A percentile compares a stretch with the other conserved stretches of the same genome.
These are phyloP conservation scores for Semnopithecus entellus DNA, from an alignment of 2,113 vertebrate species.

Conservation along the genomic window DNA sequence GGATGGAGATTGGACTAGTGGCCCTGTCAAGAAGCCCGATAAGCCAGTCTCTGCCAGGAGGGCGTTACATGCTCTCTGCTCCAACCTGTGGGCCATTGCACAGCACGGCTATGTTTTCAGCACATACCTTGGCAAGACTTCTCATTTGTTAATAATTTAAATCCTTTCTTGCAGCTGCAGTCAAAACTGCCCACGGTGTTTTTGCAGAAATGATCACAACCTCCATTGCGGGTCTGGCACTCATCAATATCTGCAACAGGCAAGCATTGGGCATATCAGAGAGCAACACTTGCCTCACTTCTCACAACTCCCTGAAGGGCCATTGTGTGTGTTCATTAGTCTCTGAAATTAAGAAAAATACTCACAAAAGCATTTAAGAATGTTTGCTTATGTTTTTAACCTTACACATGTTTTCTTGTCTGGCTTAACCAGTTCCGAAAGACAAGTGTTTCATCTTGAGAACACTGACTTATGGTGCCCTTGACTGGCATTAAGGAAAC, in stretches of 20 bases:
- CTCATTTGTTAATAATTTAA: constrained; percentile 98
- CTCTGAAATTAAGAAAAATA: constrained; percentile 60
- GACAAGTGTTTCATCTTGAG: constrained; percentile 10
- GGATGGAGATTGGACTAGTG: background rate
- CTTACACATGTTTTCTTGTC: background rate
- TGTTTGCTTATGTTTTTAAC: constrained; percentile 32
- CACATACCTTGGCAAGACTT: constrained; percentile 96
- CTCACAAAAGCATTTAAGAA: constrained; percentile 30
- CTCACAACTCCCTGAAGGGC: constrained; percentile 36
- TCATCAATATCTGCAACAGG: constrained; percentile 94
- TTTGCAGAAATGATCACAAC: constrained; percentile 97
- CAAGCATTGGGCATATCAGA: constrained; percentile 67
- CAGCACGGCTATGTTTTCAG: background rate
- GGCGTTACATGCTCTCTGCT: background rate
- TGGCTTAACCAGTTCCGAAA: constrained; percentile 42
- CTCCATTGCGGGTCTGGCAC: constrained; percentile 93
- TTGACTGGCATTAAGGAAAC: background rate
- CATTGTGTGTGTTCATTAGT: constrained; percentile 1
- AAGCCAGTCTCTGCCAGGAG: background rate
- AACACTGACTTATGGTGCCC: background rate
- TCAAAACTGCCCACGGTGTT: constrained; percentile 99
- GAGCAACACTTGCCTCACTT: background rate
- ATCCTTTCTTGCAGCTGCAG: constrained; percentile 97
- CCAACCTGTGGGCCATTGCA: background rate
- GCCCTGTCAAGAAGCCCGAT: background rate